Conservation (phyloP, 2,113 vertebrate genomes). For the Regulus satrapa region DNA sequence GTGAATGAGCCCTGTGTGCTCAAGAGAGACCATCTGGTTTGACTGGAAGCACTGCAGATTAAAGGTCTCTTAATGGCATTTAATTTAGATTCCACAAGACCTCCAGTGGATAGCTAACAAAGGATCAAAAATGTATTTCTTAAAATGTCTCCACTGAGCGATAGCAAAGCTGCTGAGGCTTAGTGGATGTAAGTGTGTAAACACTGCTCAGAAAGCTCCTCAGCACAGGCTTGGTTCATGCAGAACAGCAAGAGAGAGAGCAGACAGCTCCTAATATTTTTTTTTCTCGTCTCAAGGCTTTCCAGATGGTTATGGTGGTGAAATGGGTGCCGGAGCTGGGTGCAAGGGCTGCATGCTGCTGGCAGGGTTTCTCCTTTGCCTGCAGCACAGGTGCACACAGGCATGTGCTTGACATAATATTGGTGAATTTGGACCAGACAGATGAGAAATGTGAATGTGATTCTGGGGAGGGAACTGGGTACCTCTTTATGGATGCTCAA, state of each 20-base stretch:
- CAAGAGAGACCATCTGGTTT: constrained; percentile 35
- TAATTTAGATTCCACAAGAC: constrained; percentile 33
- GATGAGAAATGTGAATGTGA: background rate
- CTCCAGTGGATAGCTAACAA: constrained; percentile 30
- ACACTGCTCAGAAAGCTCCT: constrained; percentile 14
- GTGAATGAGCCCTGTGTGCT: background rate
- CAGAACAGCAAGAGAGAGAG: background rate
- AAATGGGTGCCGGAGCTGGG: background rate
- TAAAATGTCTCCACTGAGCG: background rate
- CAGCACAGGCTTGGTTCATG: background rate
- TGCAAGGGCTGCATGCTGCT: background rate
- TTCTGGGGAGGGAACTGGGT: background rate
- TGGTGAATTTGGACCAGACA: background rate
- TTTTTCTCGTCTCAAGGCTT: background rate
- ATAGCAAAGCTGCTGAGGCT: constrained; percentile 14
- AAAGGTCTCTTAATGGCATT: constrained; percentile 38
- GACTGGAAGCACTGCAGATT: constrained; percentile 24
- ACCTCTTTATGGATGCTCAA: background rate
- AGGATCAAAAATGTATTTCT: constrained; percentile 25
- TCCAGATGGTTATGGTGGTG: background rate
- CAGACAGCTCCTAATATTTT: background rate
- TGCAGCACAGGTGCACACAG: background rate
- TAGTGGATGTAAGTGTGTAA: background rate
- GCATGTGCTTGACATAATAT: background rate
- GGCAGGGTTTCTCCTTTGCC: background rate